Conservation (phyloP, 2,797 vertebrate genomes). For the Lemur catta region DNA sequence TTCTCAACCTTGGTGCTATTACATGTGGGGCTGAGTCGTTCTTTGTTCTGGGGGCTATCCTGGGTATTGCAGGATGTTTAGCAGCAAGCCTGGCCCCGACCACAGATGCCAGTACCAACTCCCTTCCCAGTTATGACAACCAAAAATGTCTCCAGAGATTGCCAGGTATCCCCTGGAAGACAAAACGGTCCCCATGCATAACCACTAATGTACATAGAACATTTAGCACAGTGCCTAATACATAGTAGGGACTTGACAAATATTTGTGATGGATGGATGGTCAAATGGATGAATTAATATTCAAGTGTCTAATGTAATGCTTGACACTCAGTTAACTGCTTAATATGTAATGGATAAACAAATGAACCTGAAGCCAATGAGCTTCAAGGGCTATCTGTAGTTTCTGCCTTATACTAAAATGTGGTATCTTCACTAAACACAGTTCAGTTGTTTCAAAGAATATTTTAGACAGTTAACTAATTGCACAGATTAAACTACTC, state of each 20-base stretch:
- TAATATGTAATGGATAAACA: neutral
- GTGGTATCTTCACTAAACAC: neutral
- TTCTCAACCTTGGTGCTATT: neutral
- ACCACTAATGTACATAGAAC: neutral
- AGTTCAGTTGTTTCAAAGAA: neutral
- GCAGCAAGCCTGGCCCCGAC: neutral
- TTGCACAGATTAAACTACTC: neutral
- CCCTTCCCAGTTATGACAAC: neutral
- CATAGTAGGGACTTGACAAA: neutral
- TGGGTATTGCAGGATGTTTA: neutral
- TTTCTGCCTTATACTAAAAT: conserved; percentile 27
- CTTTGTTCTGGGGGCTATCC: neutral
- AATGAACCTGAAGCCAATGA: neutral
- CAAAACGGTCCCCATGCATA: neutral
- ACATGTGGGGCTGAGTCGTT: neutral
- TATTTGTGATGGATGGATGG: neutral
- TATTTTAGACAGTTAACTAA: neutral
- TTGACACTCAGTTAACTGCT: neutral
- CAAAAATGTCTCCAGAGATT: neutral
- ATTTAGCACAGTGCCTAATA: neutral
- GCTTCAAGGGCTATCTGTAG: neutral
- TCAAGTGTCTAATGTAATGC: neutral
- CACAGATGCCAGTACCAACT: neutral
- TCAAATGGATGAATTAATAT: neutral
- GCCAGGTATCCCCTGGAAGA: neutral